Evolutionary conservation across 2,888 invertebrate species (phyloP), one percentile per base, ranked within the genome.

Genomic region (Eucriotettix oculatus): DNA sequence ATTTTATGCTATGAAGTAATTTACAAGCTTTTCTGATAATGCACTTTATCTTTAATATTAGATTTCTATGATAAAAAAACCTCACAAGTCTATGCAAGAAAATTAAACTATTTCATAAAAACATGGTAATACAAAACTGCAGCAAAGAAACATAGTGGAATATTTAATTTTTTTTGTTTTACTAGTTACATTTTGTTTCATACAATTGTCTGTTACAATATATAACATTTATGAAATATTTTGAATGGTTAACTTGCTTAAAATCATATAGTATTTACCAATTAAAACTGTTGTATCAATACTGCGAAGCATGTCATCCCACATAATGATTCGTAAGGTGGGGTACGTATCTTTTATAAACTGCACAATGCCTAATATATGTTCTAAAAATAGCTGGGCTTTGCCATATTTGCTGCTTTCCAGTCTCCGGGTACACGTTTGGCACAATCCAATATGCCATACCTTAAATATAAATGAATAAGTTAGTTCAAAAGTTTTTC

Each of bases 281-380:
- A 77, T 76, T 64, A 86, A 73, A 64, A 78, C 71, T 60, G 78
- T 75, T 57, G 74, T 67, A 62, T 76, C 75, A 56, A 83, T 78
- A 14, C 77, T 73, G 66, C 91, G 76, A 60, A 91, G 73, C 90
- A 92, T 91, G 69, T 92, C 92, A 69, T 92, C 91, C 91, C 92
- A 92, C 73, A 91, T 85, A 12, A 92, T 82, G 9, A 86, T 75
- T 63, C 75, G 79, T 42, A 85, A 69, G 59, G 76, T 72, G 0
- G 86, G 86, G 68, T 85, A 79, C 48, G 75, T 78, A 59, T 77
- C 79, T 67, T 80, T 80, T 16, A 86, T 71, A 64, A 76, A 82
- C 64, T 78, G 73, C 0, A 80, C 79, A n/a, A 86, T 73, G 42
- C 78, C 76, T 60, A 76, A 73, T 10, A 89, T 78, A 69, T 90